Percentiles rank a stretch among this genome's conserved stretches.
Conservation (phyloP, 2,888 invertebrate species). For the Agrotis puta region DNA sequence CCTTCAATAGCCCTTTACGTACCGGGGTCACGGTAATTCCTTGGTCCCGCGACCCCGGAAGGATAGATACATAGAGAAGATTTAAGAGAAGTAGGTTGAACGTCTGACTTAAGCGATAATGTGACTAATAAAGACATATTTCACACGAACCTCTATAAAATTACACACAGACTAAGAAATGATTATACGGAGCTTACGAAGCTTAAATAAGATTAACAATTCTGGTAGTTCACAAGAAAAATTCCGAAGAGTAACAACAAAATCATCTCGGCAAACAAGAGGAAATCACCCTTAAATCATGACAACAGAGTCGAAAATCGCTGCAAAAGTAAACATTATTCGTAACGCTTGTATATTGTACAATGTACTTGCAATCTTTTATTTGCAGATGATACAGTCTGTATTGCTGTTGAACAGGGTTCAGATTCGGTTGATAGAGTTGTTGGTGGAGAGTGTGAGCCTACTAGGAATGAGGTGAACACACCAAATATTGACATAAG, state of each 20-base stretch:
- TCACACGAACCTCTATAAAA: constrained; percentile 59
- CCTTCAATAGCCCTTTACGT: too few species aligned
- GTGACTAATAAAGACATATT: constrained; percentile 54
- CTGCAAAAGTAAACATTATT: constrained; percentile 74
- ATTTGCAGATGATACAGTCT: constrained; percentile 21
- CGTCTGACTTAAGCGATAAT: constrained; percentile 11
- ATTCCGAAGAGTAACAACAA: constrained; percentile 63
- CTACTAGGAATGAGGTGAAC: constrained; percentile 82
- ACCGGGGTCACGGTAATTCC: too few species aligned
- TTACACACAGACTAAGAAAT: constrained; percentile 60
- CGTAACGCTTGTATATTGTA: constrained; percentile 71
- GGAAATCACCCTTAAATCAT: constrained; percentile 70
- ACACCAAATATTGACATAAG: constrained; percentile 85
- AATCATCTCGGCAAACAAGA: constrained; percentile 64
- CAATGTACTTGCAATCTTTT: constrained; percentile 57
- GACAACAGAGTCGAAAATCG: constrained; percentile 72
- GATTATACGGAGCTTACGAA: constrained; percentile 60
- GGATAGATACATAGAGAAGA: too few species aligned
- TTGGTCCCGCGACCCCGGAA: too few species aligned
- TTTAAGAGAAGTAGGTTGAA: background rate
- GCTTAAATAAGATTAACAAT: constrained; percentile 69
- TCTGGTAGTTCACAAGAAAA: constrained; percentile 67
- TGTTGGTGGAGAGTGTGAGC: constrained; percentile 49
- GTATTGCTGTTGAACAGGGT: constrained; percentile 35
- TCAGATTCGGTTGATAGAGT: constrained; percentile 33